phyloP scores from a whole-genome alignment of 37 sponge, comb jelly and placozoan genomes.

The Sycon ciliatum region DNA sequence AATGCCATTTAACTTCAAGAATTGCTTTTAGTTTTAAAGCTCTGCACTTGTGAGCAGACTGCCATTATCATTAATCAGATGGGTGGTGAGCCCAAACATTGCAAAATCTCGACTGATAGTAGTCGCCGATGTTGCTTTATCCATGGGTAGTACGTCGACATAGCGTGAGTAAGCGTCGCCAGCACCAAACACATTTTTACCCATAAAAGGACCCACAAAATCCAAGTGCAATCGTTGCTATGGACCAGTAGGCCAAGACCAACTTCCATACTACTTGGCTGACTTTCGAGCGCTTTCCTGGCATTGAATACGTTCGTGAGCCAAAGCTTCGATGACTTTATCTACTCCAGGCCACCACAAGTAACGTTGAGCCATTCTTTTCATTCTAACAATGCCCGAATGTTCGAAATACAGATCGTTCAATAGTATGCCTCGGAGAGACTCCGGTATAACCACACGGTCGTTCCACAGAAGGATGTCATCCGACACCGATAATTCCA shows the following conservation, averaged over 20 bases:
- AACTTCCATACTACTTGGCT: neutral
- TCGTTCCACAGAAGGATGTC: neutral
- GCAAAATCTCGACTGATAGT: no score
- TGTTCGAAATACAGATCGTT: neutral
- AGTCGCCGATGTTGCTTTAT: no score
- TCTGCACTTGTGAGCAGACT: no score
- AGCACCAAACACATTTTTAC: neutral
- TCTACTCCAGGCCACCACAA: constrained; percentile 10
- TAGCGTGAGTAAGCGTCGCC: constrained; percentile 5
- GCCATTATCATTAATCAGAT: no score
- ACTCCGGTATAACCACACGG: neutral
- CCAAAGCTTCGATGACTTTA: neutral
- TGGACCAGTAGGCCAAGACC: neutral
- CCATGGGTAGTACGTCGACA: no score
- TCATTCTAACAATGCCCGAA: neutral
- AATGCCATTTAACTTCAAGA: no score
- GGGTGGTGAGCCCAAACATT: no score
- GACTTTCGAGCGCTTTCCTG: neutral
- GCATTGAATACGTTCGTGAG: neutral
- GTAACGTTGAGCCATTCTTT: neutral
- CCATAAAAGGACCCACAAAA: neutral
- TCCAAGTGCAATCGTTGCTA: constrained; percentile 17
- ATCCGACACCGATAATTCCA: neutral
- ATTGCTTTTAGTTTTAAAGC: no score
- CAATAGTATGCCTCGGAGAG: neutral